Percentiles rank a stretch among this genome's conserved stretches.
Conservation (phyloP, 2,888 invertebrate genomes). For the Parapristionchus giblindavisi region DNA sequence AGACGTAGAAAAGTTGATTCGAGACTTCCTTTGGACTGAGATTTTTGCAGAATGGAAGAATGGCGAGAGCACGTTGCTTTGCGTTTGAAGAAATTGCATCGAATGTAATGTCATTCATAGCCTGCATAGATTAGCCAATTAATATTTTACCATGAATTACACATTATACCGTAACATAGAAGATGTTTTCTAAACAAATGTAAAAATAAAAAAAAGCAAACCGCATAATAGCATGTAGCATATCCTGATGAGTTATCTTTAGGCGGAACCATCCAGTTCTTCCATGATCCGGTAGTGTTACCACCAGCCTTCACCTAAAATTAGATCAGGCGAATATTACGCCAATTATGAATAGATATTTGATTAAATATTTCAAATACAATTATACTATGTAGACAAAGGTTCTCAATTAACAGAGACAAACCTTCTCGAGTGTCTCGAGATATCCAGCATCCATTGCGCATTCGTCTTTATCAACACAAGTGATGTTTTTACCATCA, state of each 20-base stretch:
- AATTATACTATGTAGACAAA: not conserved
- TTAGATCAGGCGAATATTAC: not conserved
- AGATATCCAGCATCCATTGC: constrained; percentile 17
- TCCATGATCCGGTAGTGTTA: constrained; percentile 11
- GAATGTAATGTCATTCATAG: not conserved
- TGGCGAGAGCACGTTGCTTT: not conserved
- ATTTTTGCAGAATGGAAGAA: constrained; percentile 19
- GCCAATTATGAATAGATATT: not conserved
- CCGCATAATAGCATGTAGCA: constrained; percentile 35
- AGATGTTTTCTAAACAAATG: not conserved
- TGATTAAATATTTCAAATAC: not conserved
- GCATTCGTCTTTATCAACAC: constrained; percentile 33
- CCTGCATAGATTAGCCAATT: not conserved
- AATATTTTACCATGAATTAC: no score
- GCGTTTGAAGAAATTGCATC: no score
- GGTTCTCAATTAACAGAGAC: not conserved
- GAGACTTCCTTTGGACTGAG: constrained; percentile 11
- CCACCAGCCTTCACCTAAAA: constrained; percentile 17
- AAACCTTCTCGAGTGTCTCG: constrained; percentile 29
- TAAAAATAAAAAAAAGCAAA: not conserved
- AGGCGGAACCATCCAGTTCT: constrained; percentile 34
- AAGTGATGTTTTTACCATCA: constrained; percentile 34
- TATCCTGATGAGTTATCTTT: constrained; percentile 29
- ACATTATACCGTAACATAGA: not conserved
- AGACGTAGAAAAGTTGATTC: not conserved